A percentile compares a stretch with the other conserved stretches of the same genome.
phyloP scores from a whole-genome alignment of 2,888 invertebrate genomes.

The Apotomis betuletana region DNA sequence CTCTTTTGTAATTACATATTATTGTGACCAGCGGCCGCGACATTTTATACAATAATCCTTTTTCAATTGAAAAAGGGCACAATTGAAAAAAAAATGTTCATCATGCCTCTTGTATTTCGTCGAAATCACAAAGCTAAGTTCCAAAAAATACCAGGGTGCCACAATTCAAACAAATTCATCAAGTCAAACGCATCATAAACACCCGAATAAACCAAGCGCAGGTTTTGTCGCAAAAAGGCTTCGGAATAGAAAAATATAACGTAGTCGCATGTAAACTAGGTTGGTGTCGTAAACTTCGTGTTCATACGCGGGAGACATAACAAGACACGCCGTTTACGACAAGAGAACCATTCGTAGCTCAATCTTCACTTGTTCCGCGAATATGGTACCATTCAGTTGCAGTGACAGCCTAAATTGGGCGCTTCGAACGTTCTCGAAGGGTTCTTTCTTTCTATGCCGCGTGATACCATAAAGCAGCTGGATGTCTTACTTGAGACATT shows the following conservation, averaged over 20 bases:
- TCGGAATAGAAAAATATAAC: conserved; percentile 27
- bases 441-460: conserved; percentile 52
- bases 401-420: conserved; percentile 77
- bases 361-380: conserved; percentile 77
- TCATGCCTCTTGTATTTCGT: too few species aligned
- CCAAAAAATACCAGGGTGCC: too few species aligned
- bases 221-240: conserved; percentile 12
- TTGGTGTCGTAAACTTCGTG: conserved; percentile 61
- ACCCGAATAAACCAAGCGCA: background rate
- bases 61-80: too few species aligned
- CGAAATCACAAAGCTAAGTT: too few species aligned
- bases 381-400: conserved; percentile 78
- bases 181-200: conserved; percentile 17
- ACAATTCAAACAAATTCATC: background rate
- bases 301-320: conserved; percentile 62
- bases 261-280: conserved; percentile 42
- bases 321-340: conserved; percentile 74
- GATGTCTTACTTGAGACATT: conserved; percentile 50
- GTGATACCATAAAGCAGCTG: conserved; percentile 55
- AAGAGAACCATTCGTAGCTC: conserved; percentile 69
- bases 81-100: too few species aligned
- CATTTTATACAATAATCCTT: too few species aligned
- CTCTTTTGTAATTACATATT: too few species aligned
- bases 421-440: conserved; percentile 65
- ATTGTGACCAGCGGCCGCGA: too few species aligned